Evolutionary conservation across 1,140 invertebrate genomes (phyloP).

Genomic region (Coptotermes formosanus): DNA sequence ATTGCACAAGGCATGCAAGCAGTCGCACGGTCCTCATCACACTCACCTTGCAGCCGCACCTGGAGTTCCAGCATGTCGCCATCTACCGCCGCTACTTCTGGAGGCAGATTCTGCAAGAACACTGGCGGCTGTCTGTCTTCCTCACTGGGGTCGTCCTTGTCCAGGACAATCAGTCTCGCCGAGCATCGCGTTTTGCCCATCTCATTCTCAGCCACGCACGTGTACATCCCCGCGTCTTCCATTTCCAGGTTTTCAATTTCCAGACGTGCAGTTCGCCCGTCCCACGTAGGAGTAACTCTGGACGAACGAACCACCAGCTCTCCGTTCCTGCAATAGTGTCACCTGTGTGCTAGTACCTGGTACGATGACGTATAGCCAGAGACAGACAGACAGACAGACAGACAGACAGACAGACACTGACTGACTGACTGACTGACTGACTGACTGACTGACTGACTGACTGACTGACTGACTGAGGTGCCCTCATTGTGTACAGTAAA

Average conservation of each 20-base stretch:
- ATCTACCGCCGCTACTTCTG: slow-evolving; percentile 55
- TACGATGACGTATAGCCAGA: too few species aligned
- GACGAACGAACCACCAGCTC: slow-evolving; percentile 47
- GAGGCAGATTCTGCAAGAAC: slow-evolving; percentile 44
- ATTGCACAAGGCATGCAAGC: too few species aligned
- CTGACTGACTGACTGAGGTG: too few species aligned
- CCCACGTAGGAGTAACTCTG: slow-evolving; percentile 44
- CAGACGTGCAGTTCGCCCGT: slow-evolving; percentile 50
- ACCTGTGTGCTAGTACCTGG: too few species aligned
- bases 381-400: too few species aligned
- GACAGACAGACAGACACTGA: too few species aligned
- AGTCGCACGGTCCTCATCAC: not conserved
- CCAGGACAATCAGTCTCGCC: slow-evolving; percentile 51
- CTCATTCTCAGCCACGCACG: slow-evolving; percentile 69
- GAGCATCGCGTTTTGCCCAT: slow-evolving; percentile 59
- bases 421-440: too few species aligned
- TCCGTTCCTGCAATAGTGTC: slow-evolving; percentile 50
- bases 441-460: too few species aligned
- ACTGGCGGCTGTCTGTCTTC: slow-evolving; percentile 42
- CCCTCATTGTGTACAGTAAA: too few species aligned
- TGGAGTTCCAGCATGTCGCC: slow-evolving; percentile 59
- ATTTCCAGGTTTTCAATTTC: slow-evolving; percentile 52
- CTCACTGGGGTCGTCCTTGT: slow-evolving; percentile 34
- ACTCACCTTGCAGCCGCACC: slow-evolving; percentile 50
- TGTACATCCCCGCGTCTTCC: slow-evolving; percentile 63